Base-by-base conservation (phyloP, 2,113 vertebrate genomes). In the Ochotona princeps region DNA sequence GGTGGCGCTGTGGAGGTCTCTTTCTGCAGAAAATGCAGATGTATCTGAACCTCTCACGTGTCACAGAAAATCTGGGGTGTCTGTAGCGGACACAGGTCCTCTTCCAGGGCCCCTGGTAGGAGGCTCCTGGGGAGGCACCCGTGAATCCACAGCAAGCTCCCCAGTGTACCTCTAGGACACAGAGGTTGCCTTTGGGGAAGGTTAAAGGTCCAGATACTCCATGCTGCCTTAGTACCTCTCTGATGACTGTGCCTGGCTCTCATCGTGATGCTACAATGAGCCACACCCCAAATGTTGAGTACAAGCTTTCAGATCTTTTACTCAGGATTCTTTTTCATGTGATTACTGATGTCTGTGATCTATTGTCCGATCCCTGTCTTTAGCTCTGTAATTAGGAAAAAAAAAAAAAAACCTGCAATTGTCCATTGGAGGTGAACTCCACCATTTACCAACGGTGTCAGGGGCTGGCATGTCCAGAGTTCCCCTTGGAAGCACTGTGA, bases 341-440 rank as follows among this genome's bases (percentile, higher is more conserved):
- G 65, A 86, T 61, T 60, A 83, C 75, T 26, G 83, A 63, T 23
- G 9, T 83, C 84, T 61, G n/a, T 81, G 26, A 66, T 65, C 79
- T 70, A 88, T 26, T 81, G 23, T 84, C 72, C 87, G 83, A 47
- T 72, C 75, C 30, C 7, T 61, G 67, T 17, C 66, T 61, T 83
- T 63, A 70, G 80, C 74, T 95, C 80, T 89, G 70, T 91, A 75
- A 91, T 91, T 66, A 91, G 92, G 93, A 89, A 28, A 86, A 93
- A 89, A 89, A 30, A 30, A 44, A 44, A 44, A 44, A 44, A 44
- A 44, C 38, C 73, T 47, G 6, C 65, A 79, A 38, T 54, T 83
- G 60, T 95, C 91, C 70, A 51, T 86, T 86, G 61, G 60, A 83
- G 44, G 81, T 79, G 2, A 60, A 57, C 15, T 30, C 70, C 51